Evolutionary conservation across 53 echinoderm and acorn worm species (phyloP).

Genomic region (Hippasteria phrygiana): DNA sequence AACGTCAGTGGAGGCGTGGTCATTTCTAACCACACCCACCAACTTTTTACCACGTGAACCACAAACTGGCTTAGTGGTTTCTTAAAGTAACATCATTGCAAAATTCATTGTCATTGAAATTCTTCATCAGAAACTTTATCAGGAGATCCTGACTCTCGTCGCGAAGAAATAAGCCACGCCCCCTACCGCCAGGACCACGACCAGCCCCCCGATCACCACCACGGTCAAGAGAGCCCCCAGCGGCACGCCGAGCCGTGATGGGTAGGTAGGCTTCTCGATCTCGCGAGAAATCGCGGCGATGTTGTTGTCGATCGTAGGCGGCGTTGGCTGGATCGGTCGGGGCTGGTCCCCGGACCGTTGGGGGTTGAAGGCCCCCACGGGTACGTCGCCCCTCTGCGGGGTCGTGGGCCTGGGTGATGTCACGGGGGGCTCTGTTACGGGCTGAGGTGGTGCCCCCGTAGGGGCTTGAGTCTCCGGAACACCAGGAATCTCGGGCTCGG

Average conservation of each 20-base stretch:
- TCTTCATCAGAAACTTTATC: not conserved
- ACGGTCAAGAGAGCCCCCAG: constrained; percentile 36
- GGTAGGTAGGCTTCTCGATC: not conserved
- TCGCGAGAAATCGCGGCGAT: not conserved
- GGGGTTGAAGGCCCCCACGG: not conserved
- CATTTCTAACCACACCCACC: too few relatives aligned
- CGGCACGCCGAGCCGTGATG: not conserved
- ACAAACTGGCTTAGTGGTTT: too few relatives aligned
- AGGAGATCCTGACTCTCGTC: constrained; percentile 5
- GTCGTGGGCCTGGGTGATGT: not conserved
- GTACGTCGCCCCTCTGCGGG: not conserved
- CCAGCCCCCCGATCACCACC: constrained; percentile 35
- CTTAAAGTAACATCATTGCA: too few relatives aligned
- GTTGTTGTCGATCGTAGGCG: constrained; percentile 16
- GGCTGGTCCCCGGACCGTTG: not conserved
- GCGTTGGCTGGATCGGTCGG: not conserved
- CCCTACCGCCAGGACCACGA: constrained; percentile 30
- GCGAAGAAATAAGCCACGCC: constrained; percentile 51
- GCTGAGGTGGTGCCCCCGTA: not conserved
- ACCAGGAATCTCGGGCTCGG: not conserved
- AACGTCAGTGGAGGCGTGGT: too few relatives aligned
- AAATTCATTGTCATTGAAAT: too few relatives aligned
- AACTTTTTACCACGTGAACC: too few relatives aligned
- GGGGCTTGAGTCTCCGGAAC: not conserved
- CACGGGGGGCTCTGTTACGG: not conserved